Conservation (phyloP, 2,888 invertebrate species). For the Tuberolachnus salignus region DNA sequence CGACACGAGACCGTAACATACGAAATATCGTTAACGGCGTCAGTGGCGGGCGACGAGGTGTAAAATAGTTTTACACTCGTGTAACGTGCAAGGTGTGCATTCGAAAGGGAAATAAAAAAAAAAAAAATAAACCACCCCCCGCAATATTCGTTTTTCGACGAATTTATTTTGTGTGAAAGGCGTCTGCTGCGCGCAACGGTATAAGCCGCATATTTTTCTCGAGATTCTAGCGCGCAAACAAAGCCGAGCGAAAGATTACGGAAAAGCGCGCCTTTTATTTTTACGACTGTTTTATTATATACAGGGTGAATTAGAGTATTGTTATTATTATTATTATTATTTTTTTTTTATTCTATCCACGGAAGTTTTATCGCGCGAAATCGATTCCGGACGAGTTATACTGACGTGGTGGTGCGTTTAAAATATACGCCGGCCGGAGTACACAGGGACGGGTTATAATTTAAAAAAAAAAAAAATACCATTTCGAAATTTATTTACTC, state of each 20-base stretch:
- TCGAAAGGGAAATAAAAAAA: background rate
- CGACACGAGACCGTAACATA: too few relatives aligned
- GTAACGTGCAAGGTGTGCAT: background rate
- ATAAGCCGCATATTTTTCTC: background rate
- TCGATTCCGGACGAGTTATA: background rate
- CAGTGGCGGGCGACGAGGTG: too few relatives aligned
- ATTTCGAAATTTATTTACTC: too few relatives aligned
- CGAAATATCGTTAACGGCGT: too few relatives aligned
- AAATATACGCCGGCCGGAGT: too few relatives aligned
- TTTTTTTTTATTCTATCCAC: background rate
- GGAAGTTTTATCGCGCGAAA: background rate
- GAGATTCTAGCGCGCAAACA: background rate
- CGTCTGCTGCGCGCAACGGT: too few relatives aligned
- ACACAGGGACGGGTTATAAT: too few relatives aligned
- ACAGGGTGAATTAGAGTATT: background rate
- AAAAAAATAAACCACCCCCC: background rate
- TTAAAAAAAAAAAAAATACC: too few relatives aligned
- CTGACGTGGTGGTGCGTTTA: too few relatives aligned
- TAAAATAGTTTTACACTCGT: too few relatives aligned
- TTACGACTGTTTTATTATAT: background rate
- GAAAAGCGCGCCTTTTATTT: slow-evolving; percentile 5
- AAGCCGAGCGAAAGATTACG: slow-evolving; percentile 4
- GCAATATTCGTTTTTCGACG: background rate
- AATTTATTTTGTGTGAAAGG: background rate
- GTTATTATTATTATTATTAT: background rate